Percentiles rank a stretch among this genome's conserved stretches.
These are phyloP conservation scores for Penaeus japonicus DNA, from an alignment of 1,140 invertebrate genomes.

Conservation along the genomic window DNA sequence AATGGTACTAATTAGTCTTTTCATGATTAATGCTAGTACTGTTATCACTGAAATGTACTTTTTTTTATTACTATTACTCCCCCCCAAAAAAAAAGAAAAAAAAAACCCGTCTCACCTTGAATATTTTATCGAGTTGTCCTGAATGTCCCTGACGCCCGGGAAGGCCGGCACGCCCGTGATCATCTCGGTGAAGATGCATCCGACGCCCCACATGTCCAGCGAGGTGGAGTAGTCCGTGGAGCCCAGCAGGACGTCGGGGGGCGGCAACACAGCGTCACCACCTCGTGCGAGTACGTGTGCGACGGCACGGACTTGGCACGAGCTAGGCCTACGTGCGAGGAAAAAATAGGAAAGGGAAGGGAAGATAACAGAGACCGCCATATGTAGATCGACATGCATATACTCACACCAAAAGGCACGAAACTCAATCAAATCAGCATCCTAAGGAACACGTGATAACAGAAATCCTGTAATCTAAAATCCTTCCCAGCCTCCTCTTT, in stretches of 20 bases:
- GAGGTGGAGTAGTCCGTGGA: slow-evolving; percentile 94
- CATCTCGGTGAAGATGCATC: slow-evolving; percentile 98
- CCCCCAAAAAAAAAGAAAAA: too few species aligned
- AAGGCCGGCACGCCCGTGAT: slow-evolving; percentile 94
- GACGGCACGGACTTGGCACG: slow-evolving; percentile 96
- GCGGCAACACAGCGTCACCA: slow-evolving; percentile 87
- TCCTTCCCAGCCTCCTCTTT: too few species aligned
- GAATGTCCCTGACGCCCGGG: slow-evolving; percentile 92
- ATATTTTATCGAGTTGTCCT: slow-evolving; percentile 97
- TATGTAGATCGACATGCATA: too few species aligned
- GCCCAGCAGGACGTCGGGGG: slow-evolving; percentile 95
- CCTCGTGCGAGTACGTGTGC: slow-evolving; percentile 96
- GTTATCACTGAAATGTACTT: too few species aligned
- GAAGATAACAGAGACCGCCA: too few species aligned
- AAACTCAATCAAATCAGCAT: too few species aligned
- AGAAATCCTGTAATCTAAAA: too few species aligned
- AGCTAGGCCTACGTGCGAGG: slow-evolving; percentile 74
- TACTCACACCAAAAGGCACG: too few species aligned
- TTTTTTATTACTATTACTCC: too few species aligned
- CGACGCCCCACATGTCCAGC: slow-evolving; percentile 95
- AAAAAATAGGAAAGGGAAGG: neutral
- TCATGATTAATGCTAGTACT: neutral
- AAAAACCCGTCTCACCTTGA: slow-evolving; percentile 72
- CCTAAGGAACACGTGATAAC: too few species aligned
- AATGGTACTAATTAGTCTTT: neutral